Evolutionary conservation across 2,113 vertebrate species (phyloP).

Genomic region (Enhydra lutris): DNA sequence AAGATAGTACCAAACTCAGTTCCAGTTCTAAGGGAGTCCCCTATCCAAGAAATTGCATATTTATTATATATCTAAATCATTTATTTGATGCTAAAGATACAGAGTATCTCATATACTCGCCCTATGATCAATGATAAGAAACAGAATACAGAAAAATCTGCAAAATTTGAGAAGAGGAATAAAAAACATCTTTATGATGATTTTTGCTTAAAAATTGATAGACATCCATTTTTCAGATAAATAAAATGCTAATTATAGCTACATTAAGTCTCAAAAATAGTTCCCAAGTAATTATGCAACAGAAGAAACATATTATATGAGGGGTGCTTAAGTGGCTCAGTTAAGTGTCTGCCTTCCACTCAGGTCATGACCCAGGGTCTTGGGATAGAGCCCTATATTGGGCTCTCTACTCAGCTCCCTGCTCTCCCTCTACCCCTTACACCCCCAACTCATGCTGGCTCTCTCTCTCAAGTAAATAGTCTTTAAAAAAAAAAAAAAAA

Average conservation of each 20-base stretch:
- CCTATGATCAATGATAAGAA: background rate
- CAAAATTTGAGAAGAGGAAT: background rate
- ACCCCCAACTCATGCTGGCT: background rate
- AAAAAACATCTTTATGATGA: background rate
- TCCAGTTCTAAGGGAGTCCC: background rate
- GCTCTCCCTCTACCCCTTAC: background rate
- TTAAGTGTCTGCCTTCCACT: background rate
- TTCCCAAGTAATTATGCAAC: background rate
- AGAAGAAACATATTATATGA: background rate
- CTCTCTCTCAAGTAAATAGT: background rate
- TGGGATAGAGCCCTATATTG: background rate
- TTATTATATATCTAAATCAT: background rate
- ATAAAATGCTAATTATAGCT: background rate
- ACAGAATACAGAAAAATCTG: background rate
- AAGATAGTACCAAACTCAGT: background rate
- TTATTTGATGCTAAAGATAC: background rate
- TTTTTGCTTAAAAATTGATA: background rate
- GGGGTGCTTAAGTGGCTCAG: background rate
- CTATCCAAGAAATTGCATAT: background rate
- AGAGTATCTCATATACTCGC: background rate
- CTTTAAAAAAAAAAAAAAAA: background rate
- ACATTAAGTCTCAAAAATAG: constrained; percentile 22
- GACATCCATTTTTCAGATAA: background rate
- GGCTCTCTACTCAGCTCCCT: background rate
- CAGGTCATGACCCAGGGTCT: background rate